Base-by-base conservation (phyloP, 1,140 invertebrate genomes). In the Lineus longissimus region DNA sequence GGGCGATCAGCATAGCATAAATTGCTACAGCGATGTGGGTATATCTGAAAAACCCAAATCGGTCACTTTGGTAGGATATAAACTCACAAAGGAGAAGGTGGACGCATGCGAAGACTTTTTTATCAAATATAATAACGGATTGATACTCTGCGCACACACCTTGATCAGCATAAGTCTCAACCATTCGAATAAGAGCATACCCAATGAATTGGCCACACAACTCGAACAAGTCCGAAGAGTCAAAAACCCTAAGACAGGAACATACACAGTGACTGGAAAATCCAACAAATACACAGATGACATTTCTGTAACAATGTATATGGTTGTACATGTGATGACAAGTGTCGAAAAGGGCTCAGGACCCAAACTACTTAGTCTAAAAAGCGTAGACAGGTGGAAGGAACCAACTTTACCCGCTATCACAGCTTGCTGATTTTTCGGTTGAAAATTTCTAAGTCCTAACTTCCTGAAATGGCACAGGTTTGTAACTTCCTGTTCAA, bases 61-160 rank as follows among this genome's bases (percentile, higher is more conserved):
- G 40, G 40, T 43, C 40, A 43, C 40, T 43, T 43, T 43, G 40
- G 19, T 43, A 11, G 40, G 40, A 13, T 43, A 43, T 19, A 43
- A 43, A 43, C 40, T 43, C 19, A 19, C 19, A 11, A 43, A 43
- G 40, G 40, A 43, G 40, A 43, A 43, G 19, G 40, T 43, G 40
- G 40, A 13, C 11, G 40, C 40, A 11, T 43, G 40, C 40, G 40
- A 43, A 19, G 40, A 43, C 40, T 43, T 43, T 43, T 43, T 43
- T 43, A 43, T 43, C 40, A 43, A 43, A 19, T 43, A 43, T 43
- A 43, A 43, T 43, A 43, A 43, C 40, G 40, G 40, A 43, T 43
- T 19, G 11, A 19, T 43, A 43, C 40, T 43, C 40, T 43, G 40
- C 19, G 40, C 40, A 13, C 40, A 43, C 19, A 43, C 40, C 11